Conservation (phyloP, 2,113 vertebrate genomes). For the Oriolus oriolus region DNA sequence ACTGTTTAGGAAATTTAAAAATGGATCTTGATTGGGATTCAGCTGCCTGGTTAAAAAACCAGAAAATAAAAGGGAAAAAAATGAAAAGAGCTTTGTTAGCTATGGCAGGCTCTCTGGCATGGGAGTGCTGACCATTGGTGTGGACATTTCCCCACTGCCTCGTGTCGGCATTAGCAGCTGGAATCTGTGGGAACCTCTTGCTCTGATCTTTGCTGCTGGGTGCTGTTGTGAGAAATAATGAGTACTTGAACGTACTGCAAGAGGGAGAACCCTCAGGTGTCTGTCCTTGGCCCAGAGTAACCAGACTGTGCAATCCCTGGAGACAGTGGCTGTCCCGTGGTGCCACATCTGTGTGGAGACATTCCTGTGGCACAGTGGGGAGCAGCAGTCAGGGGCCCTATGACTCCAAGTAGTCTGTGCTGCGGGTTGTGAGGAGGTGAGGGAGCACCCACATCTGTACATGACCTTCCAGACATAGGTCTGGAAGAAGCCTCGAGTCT, state of each 20-base stretch:
- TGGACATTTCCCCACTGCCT: background rate
- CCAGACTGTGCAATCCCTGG: fast-evolving
- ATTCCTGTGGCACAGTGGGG: background rate
- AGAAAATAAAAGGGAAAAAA: background rate
- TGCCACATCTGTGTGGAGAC: background rate
- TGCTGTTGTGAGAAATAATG: background rate
- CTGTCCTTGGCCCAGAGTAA: background rate
- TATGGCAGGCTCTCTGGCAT: background rate
- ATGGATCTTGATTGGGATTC: background rate
- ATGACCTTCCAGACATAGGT: background rate
- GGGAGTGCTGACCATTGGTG: background rate
- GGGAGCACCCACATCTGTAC: background rate
- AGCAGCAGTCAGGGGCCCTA: background rate
- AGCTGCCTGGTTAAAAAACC: background rate
- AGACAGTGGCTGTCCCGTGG: background rate
- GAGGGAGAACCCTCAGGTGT: background rate
- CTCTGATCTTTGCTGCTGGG: background rate
- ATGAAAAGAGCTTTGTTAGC: background rate
- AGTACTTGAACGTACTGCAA: background rate
- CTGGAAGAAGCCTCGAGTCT: background rate
- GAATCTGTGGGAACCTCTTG: background rate
- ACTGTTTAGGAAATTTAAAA: background rate
- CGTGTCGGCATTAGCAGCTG: background rate
- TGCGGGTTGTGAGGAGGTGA: background rate
- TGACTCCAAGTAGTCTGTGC: background rate